Evolutionary conservation across 2,113 vertebrate species (phyloP), one percentile per base, ranked within the genome.

Genomic region (Lathamus discolor): DNA sequence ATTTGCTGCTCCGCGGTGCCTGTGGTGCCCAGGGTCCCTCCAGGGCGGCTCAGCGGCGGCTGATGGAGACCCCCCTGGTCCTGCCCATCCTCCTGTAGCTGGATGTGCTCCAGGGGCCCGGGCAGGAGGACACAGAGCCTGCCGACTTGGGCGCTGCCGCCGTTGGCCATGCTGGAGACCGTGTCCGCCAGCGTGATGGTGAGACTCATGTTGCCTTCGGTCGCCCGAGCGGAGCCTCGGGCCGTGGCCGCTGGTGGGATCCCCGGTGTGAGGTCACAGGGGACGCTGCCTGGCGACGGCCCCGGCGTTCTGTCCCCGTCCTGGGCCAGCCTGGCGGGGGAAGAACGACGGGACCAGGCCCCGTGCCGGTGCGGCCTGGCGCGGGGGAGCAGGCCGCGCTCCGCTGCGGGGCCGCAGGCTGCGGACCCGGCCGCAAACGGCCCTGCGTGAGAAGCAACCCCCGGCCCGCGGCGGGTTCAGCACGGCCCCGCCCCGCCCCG

Each of bases 41-140:
- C 75, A 25, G 97, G n/a, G 8, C 0, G 0, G 1, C 43, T n/a
- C 29, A 95, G 75, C 39, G 90, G 95, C 35, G 57, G 6, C 57
- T 24, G 20, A 59, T 5, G 24, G 33, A 97, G 97, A 25, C 94
- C 94, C 48, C 88, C 31, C 66, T 96, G 94, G 0, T 94, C 93
- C 29, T 91, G 94, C 0, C 92, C 69, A 33, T 92, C 43, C 4
- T 97, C 76, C 1, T 52, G 72, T 16, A 97, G 55, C 7, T 90
- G 44, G 27, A 97, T 86, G n/a, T 97, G 96, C 6, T 98, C 96
- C 87, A 97, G 80, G 35, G 98, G 84, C 37, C 97, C 87, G 0
- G 96, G 96, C 15, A 97, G 88, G 54, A 59, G 57, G 22, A 59
- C 57, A 16, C 57, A 59, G 13, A 59, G 33, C 57, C 22, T 35